A percentile compares a stretch with the other conserved stretches of the same genome.
Evolutionary conservation across 2,797 vertebrate species (phyloP).

Genomic region (Enteromius thamalakanensis): DNA sequence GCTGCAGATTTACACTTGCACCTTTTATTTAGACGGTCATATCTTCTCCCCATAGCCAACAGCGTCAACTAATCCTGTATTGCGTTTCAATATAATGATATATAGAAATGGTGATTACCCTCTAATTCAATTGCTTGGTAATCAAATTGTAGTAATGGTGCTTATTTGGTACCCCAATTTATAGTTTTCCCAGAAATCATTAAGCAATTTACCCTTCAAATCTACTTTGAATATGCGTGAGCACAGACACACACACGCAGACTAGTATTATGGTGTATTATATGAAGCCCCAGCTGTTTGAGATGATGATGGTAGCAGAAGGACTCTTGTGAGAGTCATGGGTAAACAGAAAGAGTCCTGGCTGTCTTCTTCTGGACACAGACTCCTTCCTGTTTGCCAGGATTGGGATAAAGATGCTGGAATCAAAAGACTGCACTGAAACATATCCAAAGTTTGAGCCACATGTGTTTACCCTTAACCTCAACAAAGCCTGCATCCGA

Average conservation of each 20-base stretch:
- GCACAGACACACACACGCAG: constrained; percentile 61
- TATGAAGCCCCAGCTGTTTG: constrained; percentile 80
- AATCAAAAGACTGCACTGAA: constrained; percentile 58
- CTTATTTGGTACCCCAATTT: constrained; percentile 82
- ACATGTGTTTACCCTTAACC: constrained; percentile 60
- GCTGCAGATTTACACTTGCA: constrained; percentile 70
- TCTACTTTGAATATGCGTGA: constrained; percentile 76
- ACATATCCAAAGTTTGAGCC: constrained; percentile 59
- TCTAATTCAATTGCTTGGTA: constrained; percentile 81
- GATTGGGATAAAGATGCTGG: constrained; percentile 61
- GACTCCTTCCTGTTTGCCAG: constrained; percentile 68
- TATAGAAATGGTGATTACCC: constrained; percentile 81
- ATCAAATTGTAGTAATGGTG: constrained; percentile 83
- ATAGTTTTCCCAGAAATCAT: constrained; percentile 83
- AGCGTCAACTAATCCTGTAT: constrained; percentile 77
- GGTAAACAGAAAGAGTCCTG: constrained; percentile 81
- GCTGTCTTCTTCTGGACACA: constrained; percentile 75
- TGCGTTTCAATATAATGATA: constrained; percentile 82
- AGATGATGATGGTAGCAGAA: constrained; percentile 79
- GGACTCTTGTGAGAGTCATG: constrained; percentile 74
- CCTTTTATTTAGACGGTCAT: constrained; percentile 70
- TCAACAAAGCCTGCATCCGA: constrained; percentile 57
- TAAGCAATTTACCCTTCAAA: constrained; percentile 81
- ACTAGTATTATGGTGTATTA: constrained; percentile 77
- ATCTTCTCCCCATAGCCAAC: constrained; percentile 76